Conservation (phyloP, 2,888 invertebrate genomes). For the Xestia ashworthii region DNA sequence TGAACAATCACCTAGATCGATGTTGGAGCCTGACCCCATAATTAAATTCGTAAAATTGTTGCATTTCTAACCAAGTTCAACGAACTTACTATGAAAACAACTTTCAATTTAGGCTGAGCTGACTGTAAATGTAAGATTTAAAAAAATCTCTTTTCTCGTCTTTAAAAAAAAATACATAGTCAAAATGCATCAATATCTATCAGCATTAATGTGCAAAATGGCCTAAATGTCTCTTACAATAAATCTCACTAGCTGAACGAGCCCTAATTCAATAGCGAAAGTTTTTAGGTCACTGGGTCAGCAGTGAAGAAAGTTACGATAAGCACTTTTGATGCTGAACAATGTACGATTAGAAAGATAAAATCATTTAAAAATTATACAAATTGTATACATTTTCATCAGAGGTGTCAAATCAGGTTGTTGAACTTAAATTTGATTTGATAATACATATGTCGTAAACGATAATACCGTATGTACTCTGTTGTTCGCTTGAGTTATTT, state of each 20-base stretch:
- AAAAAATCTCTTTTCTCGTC: neutral
- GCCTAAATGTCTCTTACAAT: neutral
- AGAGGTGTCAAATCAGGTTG: constrained; percentile 28
- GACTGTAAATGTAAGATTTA: neutral
- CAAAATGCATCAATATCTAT: neutral
- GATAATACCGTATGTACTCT: constrained; percentile 41
- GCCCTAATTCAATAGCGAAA: neutral
- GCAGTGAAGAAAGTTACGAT: constrained; percentile 25
- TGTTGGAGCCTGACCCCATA: neutral
- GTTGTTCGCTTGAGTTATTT: constrained; percentile 36
- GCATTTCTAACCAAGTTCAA: constrained; percentile 12
- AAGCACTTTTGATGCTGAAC: constrained; percentile 3
- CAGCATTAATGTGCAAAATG: neutral
- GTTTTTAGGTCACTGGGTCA: constrained; percentile 27
- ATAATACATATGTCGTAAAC: constrained; percentile 25
- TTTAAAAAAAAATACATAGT: neutral
- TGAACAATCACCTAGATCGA: neutral
- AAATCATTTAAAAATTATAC: constrained; percentile 30
- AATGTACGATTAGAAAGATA: constrained; percentile 24
- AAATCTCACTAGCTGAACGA: neutral
- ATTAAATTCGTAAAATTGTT: neutral
- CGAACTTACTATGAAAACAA: constrained; percentile 7
- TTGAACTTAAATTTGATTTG: constrained; percentile 45
- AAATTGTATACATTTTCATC: neutral
- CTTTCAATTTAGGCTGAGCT: constrained; percentile 28